phyloP scores from a whole-genome alignment of 2,797 vertebrate species.

The Myripristis murdjan region DNA sequence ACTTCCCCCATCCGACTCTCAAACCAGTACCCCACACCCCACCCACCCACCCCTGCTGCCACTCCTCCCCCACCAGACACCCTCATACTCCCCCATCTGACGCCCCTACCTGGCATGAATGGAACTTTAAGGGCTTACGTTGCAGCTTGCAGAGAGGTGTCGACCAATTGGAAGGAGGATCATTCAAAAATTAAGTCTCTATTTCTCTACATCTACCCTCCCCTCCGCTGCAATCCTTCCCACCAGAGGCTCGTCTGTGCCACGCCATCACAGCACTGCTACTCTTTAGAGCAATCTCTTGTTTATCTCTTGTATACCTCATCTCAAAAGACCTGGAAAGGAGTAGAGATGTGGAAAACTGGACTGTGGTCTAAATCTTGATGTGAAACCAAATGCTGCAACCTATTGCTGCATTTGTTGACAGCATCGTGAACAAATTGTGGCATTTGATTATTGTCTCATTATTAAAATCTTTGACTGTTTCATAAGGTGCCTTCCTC shows the following conservation, averaged over 20 bases:
- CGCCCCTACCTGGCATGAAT: slow-evolving; percentile 70
- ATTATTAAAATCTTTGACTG: slow-evolving; percentile 13
- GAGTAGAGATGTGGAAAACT: background rate
- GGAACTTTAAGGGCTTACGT: slow-evolving; percentile 68
- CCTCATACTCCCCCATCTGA: slow-evolving; percentile 52
- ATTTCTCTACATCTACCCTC: slow-evolving; percentile 37
- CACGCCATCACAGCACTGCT: slow-evolving; percentile 37
- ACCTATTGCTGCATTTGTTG: background rate
- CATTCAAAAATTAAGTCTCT: slow-evolving; percentile 52
- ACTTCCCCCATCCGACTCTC: slow-evolving; percentile 62
- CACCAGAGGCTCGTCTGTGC: slow-evolving; percentile 54
- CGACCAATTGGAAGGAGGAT: slow-evolving; percentile 67
- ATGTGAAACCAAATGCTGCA: slow-evolving; percentile 11
- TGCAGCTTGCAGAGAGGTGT: slow-evolving; percentile 75
- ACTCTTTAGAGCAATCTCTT: slow-evolving; percentile 46
- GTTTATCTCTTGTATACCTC: slow-evolving; percentile 45
- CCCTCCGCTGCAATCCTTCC: slow-evolving; percentile 48
- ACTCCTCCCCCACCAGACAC: slow-evolving; percentile 48
- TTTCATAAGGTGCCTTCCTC: slow-evolving; percentile 11
- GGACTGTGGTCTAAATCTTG: slow-evolving; percentile 3
- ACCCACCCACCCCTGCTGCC: slow-evolving; percentile 14
- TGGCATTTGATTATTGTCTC: slow-evolving; percentile 33
- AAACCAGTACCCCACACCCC: slow-evolving; percentile 59
- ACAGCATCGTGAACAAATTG: slow-evolving; percentile 6
- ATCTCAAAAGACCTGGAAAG: slow-evolving; percentile 19